Base-by-base conservation (phyloP, 2,888 invertebrate genomes). In the Polymixis lichenea region DNA sequence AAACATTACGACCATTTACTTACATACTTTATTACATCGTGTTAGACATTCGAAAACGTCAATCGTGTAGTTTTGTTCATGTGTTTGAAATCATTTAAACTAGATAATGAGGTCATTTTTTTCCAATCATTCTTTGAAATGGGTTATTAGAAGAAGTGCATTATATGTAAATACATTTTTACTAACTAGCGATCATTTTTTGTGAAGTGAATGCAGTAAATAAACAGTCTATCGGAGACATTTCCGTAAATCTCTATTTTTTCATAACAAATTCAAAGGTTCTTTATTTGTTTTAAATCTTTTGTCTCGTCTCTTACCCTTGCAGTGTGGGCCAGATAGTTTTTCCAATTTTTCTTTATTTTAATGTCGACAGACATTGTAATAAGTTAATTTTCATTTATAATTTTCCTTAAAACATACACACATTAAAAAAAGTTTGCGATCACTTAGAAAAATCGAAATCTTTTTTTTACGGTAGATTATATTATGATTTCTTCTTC, bases 121-220 rank as follows among this genome's bases (percentile, higher is more conserved):
- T 32, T 22, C n/a, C 5, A 17, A 2, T n/a, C 0, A 32, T 71
- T 32, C 17, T 25, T 73, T 38, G 9, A 15, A 22, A 6, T 19
- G 38, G 25, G 15, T 1, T 25, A n/a, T 56, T 64, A 56, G 32
- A 51, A 15, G 62, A 79, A 62, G 28, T 43, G 46, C 43, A 32
- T 61, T 68, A 22, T 70, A 61, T 43, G 9, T 62, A 78, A 61
- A 68, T 22, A 28, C n/a, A 8, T 61, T 17, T 46, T 77, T 28
- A 62, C 2, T 78, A 32, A 80, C 22, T 32, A 56, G 61, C 56
- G 5, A 73, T 25, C 0, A 7, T 32, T 64, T 51, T 55, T 56
- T 51, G 62, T 80, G 22, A 32, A 51, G 15, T 32, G 51, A 53
- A 25, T 64, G 56, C 56, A 56, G 25, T 58, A 56, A 80, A 73